phyloP scores from a whole-genome alignment of 2,113 vertebrate genomes.

The Crotalus viridis region DNA sequence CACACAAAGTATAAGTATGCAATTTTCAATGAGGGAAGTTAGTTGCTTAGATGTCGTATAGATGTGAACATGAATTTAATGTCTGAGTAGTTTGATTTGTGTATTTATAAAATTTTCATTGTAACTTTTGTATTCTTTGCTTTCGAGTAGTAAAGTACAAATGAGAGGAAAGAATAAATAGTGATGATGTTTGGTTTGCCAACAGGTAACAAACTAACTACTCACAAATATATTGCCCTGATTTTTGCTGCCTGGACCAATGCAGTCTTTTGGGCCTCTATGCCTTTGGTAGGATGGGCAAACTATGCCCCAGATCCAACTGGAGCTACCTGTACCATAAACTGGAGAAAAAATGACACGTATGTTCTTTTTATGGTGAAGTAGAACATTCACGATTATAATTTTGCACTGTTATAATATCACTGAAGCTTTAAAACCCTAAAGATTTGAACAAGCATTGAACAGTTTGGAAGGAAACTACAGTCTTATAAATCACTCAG shows the following conservation, averaged over 20 bases:
- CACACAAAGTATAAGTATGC: neutral
- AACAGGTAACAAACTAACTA: slow-evolving; percentile 86
- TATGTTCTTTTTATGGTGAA: slow-evolving; percentile 66
- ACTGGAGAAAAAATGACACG: slow-evolving; percentile 91
- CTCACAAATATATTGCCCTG: slow-evolving; percentile 76
- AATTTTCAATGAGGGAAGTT: neutral
- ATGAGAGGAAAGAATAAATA: neutral
- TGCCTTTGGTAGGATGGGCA: slow-evolving; percentile 91
- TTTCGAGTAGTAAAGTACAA: neutral
- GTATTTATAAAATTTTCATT: neutral
- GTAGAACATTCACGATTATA: neutral
- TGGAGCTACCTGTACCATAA: slow-evolving; percentile 94
- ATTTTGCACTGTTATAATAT: neutral
- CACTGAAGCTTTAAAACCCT: neutral
- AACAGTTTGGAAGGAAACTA: neutral
- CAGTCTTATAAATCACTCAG: neutral
- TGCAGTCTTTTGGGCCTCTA: slow-evolving; percentile 91
- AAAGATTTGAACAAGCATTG: neutral
- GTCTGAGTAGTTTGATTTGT: neutral
- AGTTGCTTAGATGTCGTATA: neutral
- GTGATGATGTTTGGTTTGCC: slow-evolving; percentile 37
- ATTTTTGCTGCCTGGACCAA: slow-evolving; percentile 92
- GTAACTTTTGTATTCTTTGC: neutral
- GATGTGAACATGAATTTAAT: neutral
- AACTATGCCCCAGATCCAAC: slow-evolving; percentile 93